These are phyloP conservation scores for Clitarchus hookeri DNA, from an alignment of 2,888 invertebrate species.

Conservation along the genomic window DNA sequence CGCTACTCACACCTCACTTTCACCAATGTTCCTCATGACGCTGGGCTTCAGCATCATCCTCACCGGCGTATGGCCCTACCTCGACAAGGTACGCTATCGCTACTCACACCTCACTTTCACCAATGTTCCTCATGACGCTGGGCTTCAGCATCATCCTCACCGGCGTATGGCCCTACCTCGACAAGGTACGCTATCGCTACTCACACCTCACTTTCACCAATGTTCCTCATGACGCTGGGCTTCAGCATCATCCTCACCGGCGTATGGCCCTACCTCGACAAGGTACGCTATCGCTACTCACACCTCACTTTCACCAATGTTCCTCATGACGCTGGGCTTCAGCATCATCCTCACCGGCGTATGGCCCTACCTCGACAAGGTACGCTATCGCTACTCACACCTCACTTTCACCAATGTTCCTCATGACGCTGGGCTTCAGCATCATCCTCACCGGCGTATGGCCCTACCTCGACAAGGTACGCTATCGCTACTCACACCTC, in stretches of 20 bases:
- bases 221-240: slow-evolving; percentile 87
- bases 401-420: slow-evolving; percentile 90
- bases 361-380: slow-evolving; percentile 87
- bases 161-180: slow-evolving; percentile 86
- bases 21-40: slow-evolving; percentile 88
- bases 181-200: slow-evolving; percentile 65
- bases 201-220: too few relatives aligned
- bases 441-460: slow-evolving; percentile 86
- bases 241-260: slow-evolving; percentile 87
- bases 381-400: slow-evolving; percentile 54
- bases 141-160: slow-evolving; percentile 87
- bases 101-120: too few relatives aligned
- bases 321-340: slow-evolving; percentile 86
- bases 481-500: neutral
- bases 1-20: too few relatives aligned
- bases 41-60: slow-evolving; percentile 85
- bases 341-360: slow-evolving; percentile 86
- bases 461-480: slow-evolving; percentile 85
- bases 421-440: slow-evolving; percentile 87
- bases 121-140: slow-evolving; percentile 86
- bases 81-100: slow-evolving; percentile 70
- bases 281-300: slow-evolving; percentile 62
- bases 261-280: slow-evolving; percentile 85
- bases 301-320: slow-evolving; percentile 92
- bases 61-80: slow-evolving; percentile 87